Conservation (phyloP, 2,113 vertebrate genomes). For the Lasiurus borealis region DNA sequence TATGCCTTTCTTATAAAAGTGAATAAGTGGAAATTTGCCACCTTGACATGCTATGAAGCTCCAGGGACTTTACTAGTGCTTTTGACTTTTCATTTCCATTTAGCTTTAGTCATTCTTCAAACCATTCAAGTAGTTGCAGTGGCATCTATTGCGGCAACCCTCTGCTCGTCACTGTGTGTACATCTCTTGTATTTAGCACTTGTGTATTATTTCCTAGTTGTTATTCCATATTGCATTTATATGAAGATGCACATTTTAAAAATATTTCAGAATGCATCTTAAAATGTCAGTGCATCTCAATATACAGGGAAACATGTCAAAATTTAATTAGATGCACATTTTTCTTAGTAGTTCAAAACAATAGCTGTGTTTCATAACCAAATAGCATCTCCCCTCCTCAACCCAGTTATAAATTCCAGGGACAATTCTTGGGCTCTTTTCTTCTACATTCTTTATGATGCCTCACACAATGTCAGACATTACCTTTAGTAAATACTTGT, state of each 20-base stretch:
- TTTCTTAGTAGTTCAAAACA: constrained; percentile 28
- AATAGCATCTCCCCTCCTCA: background rate
- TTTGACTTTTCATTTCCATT: constrained; percentile 3
- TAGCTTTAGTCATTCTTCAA: background rate
- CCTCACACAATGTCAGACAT: background rate
- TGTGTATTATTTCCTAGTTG: background rate
- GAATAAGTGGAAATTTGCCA: background rate
- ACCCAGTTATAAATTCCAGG: background rate
- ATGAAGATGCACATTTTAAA: background rate
- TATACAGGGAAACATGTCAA: background rate
- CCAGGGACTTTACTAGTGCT: background rate
- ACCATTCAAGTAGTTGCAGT: background rate
- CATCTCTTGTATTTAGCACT: background rate
- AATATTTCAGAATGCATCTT: background rate
- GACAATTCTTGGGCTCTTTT: background rate
- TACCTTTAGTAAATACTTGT: background rate
- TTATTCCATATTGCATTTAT: background rate
- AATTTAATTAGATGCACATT: background rate
- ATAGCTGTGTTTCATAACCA: background rate
- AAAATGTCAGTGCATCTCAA: background rate
- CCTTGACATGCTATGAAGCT: background rate
- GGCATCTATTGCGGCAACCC: background rate
- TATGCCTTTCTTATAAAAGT: background rate
- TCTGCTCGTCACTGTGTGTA: background rate
- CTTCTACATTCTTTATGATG: background rate